phyloP scores from a whole-genome alignment of 2,797 vertebrate genomes.

The Galago senegalensis region DNA sequence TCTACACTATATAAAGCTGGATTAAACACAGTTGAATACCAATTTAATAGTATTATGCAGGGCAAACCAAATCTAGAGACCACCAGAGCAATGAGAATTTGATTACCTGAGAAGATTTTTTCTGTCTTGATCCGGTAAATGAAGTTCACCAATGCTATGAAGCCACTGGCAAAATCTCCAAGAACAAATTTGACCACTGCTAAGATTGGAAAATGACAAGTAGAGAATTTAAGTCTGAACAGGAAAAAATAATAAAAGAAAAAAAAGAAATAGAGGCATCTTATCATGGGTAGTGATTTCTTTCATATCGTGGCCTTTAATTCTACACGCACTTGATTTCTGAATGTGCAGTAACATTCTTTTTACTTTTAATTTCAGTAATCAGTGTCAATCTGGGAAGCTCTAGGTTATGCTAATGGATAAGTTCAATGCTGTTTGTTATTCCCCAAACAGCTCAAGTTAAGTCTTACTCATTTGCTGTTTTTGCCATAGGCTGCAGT shows the following conservation, averaged over 20 bases:
- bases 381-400: neutral
- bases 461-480: neutral
- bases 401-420: neutral
- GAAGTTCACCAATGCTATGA: neutral
- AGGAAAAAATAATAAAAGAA: neutral
- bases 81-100: conserved; percentile 51
- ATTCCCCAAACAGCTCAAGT: neutral
- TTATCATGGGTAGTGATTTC: neutral
- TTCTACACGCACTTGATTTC: neutral
- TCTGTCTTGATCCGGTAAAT: neutral
- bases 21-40: neutral
- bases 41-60: neutral
- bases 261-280: neutral
- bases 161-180: conserved; percentile 43
- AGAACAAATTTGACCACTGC: neutral
- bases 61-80: conserved; percentile 28
- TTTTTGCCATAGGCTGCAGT: neutral
- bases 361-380: neutral
- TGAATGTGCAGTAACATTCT: neutral
- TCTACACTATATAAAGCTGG: neutral
- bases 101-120: neutral
- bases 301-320: neutral
- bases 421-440: neutral
- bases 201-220: neutral
- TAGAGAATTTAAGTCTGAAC: neutral